Conservation (phyloP, 2,888 invertebrate species). For the Vesta saturnalis region DNA sequence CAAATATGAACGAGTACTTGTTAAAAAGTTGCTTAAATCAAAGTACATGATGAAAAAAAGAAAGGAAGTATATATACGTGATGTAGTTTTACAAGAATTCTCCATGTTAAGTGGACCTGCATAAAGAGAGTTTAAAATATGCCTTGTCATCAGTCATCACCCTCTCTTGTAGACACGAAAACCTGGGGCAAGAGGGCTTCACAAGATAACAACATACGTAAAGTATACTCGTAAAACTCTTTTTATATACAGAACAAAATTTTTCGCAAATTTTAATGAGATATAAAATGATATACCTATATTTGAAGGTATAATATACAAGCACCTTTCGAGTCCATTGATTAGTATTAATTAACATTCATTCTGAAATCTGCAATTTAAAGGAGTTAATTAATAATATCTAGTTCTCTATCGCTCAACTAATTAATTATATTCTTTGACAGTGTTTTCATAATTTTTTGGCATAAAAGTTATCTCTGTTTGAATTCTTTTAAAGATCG, state of each 20-base stretch:
- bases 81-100: conserved; percentile 19
- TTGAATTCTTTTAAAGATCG: too few relatives aligned
- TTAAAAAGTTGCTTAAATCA: neutral
- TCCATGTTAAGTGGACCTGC: conserved; percentile 22
- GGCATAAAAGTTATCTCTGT: too few relatives aligned
- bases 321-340: neutral
- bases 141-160: conserved; percentile 32
- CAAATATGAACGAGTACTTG: neutral
- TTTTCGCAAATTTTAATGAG: conserved; percentile 11
- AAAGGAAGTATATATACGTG: neutral
- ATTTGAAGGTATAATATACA: neutral
- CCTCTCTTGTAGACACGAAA: conserved; percentile 33
- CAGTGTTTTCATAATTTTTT: neutral
- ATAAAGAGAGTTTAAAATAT: conserved; percentile 34
- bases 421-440: neutral
- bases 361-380: neutral
- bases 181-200: conserved; percentile 35
- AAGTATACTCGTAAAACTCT: conserved; percentile 18
- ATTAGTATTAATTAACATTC: neutral
- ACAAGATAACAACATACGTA: conserved; percentile 37
- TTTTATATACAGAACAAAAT: conserved; percentile 11
- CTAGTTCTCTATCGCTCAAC: neutral
- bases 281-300: neutral
- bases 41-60: neutral
- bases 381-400: neutral